phyloP scores from a whole-genome alignment of 2,797 vertebrate genomes.

The Ptychadena robeensis region DNA sequence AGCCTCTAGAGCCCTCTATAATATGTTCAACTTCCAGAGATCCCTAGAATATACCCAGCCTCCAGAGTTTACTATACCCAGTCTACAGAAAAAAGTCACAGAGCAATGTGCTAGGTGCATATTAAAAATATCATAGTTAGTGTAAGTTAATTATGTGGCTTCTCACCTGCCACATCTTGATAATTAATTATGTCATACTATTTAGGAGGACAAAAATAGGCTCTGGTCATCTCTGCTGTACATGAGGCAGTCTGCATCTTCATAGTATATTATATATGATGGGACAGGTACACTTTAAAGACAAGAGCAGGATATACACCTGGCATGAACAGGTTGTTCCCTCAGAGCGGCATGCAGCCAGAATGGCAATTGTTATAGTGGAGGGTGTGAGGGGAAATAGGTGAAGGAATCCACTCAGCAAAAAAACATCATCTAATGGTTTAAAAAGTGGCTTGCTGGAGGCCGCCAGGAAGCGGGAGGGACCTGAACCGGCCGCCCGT shows the following conservation, averaged over 20 bases:
- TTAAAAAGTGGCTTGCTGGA: constrained; percentile 19
- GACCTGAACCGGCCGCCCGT: not conserved
- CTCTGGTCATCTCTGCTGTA: not conserved
- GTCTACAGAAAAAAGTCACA: not conserved
- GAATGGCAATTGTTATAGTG: not conserved
- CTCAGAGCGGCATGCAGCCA: not conserved
- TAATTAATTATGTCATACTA: not conserved
- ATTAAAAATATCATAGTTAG: too few species aligned
- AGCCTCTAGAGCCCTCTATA: too few species aligned
- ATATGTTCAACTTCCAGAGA: too few species aligned
- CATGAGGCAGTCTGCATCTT: not conserved
- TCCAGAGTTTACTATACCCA: too few species aligned
- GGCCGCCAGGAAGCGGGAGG: constrained; percentile 30
- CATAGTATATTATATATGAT: too few species aligned
- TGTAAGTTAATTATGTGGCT: too few species aligned
- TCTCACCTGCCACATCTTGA: not conserved
- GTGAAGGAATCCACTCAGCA: constrained; percentile 40
- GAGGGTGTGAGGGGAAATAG: constrained; percentile 24
- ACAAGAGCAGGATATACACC: constrained; percentile 2
- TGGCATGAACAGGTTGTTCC: not conserved
- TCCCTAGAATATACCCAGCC: too few species aligned
- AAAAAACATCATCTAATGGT: constrained; percentile 24
- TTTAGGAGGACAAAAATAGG: too few species aligned
- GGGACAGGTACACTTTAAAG: not conserved
- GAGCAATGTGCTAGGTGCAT: not conserved